These are phyloP conservation scores for Drosophila lacertosa DNA, from an alignment of 1,140 invertebrate genomes.

Conservation along the genomic window DNA sequence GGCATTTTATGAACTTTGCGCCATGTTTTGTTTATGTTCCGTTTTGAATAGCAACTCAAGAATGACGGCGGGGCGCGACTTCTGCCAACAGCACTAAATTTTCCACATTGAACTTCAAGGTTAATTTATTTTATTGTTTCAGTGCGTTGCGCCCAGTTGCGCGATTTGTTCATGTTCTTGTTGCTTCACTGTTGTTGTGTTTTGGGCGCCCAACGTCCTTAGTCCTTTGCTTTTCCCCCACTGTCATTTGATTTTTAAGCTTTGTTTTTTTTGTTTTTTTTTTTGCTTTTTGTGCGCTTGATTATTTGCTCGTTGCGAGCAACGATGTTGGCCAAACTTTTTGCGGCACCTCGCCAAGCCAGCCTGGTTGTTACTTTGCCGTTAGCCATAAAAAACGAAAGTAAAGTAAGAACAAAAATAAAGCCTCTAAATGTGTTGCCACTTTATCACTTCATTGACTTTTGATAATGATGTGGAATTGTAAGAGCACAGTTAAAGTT, in stretches of 20 bases:
- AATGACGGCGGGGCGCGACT: constrained; percentile 3
- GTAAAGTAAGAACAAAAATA: background rate
- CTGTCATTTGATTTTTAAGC: constrained; percentile 70
- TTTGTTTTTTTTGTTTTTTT: constrained; percentile 3
- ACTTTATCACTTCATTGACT: constrained; percentile 69
- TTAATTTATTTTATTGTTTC: constrained; percentile 70
- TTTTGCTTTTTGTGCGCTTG: constrained; percentile 7
- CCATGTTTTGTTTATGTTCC: constrained; percentile 43
- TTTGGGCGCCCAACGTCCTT: background rate
- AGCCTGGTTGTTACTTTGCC: background rate
- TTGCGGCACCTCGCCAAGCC: background rate
- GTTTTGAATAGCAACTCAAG: constrained; percentile 33
- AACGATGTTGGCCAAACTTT: constrained; percentile 41
- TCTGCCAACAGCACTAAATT: constrained; percentile 23
- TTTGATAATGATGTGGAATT: constrained; percentile 12
- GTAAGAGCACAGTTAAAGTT: background rate
- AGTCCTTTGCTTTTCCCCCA: constrained; percentile 20
- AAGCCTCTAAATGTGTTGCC: constrained; percentile 63
- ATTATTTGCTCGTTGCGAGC: constrained; percentile 41
- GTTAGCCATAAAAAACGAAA: constrained; percentile 51
- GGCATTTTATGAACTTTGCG: constrained; percentile 41
- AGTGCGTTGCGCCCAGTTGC: constrained; percentile 30
- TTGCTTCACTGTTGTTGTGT: background rate
- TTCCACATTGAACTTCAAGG: constrained; percentile 68
- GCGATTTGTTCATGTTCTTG: constrained; percentile 12